These are phyloP conservation scores for Meghimatium bilineatum DNA, from an alignment of 2,888 invertebrate genomes.

Conservation along the genomic window DNA sequence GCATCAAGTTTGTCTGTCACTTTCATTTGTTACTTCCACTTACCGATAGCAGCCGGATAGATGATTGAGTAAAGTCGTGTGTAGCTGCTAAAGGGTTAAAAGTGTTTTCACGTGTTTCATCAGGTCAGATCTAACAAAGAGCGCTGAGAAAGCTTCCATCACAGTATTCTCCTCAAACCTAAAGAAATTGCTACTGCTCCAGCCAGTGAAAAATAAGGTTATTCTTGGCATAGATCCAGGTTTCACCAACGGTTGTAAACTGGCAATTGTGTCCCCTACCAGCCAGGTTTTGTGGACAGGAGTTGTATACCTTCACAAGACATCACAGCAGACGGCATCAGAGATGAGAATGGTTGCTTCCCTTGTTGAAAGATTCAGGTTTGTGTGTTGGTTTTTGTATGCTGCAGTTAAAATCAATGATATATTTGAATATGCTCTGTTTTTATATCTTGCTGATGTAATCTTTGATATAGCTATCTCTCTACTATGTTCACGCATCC, in stretches of 20 bases:
- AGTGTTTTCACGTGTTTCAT: neutral
- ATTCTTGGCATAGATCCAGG: conserved; percentile 95
- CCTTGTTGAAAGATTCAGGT: conserved; percentile 24
- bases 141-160: conserved; percentile 88
- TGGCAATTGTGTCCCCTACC: conserved; percentile 83
- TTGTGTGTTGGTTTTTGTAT: too few relatives aligned
- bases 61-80: too few relatives aligned
- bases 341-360: conserved; percentile 29
- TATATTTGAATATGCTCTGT: too few relatives aligned
- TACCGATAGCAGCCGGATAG: too few relatives aligned
- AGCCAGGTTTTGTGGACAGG: conserved; percentile 83
- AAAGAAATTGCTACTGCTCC: conserved; percentile 87
- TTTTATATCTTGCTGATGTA: too few relatives aligned
- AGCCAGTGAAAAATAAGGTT: conserved; percentile 85
- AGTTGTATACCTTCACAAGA: conserved; percentile 83
- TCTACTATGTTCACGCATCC: too few relatives aligned
- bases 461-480: too few relatives aligned
- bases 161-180: conserved; percentile 91
- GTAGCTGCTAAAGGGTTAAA: too few relatives aligned
- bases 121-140: conserved; percentile 84
- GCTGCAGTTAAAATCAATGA: too few relatives aligned
- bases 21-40: too few relatives aligned
- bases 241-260: conserved; percentile 91
- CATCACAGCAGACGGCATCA: conserved; percentile 47
- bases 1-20: too few relatives aligned